Evolutionary conservation across 2,888 invertebrate species (phyloP).

Genomic region (Synergus gifuensis): DNA sequence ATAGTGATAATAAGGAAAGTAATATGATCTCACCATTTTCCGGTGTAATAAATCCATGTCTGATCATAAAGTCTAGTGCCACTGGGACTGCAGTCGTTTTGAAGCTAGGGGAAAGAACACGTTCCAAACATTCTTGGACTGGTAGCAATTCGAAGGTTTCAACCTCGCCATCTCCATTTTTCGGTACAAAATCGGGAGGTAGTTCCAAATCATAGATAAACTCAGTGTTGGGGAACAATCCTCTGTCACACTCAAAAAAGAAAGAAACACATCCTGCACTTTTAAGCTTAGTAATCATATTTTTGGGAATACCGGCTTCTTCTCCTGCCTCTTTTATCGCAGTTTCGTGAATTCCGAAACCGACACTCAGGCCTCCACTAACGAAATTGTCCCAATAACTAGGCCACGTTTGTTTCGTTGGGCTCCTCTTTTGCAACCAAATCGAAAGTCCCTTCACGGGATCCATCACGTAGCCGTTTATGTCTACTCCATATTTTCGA

Average conservation of each 20-base stretch:
- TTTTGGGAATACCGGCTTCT: constrained; percentile 93
- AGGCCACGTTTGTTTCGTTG: constrained; percentile 97
- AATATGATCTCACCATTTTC: constrained; percentile 86
- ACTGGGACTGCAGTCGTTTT: constrained; percentile 97
- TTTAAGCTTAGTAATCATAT: constrained; percentile 86
- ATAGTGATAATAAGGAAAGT: not conserved
- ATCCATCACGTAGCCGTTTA: constrained; percentile 94
- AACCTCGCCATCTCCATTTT: constrained; percentile 96
- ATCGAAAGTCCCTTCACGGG: constrained; percentile 91
- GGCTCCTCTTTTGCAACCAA: constrained; percentile 95
- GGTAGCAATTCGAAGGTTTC: constrained; percentile 93
- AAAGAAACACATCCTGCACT: constrained; percentile 92
- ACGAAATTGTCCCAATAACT: constrained; percentile 98
- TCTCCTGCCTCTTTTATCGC: constrained; percentile 96
- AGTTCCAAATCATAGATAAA: constrained; percentile 96
- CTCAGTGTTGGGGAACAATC: constrained; percentile 95
- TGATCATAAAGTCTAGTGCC: constrained; percentile 93
- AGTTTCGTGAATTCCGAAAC: constrained; percentile 92
- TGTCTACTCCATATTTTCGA: constrained; percentile 95
- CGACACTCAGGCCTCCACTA: constrained; percentile 94
- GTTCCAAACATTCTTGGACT: constrained; percentile 89
- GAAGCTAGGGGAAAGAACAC: constrained; percentile 90
- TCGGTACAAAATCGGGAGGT: constrained; percentile 93
- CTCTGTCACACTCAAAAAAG: constrained; percentile 95
- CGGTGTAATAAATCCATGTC: constrained; percentile 92